Base-by-base conservation (phyloP, 2,888 invertebrate species). In the Cheilosia pagana region DNA sequence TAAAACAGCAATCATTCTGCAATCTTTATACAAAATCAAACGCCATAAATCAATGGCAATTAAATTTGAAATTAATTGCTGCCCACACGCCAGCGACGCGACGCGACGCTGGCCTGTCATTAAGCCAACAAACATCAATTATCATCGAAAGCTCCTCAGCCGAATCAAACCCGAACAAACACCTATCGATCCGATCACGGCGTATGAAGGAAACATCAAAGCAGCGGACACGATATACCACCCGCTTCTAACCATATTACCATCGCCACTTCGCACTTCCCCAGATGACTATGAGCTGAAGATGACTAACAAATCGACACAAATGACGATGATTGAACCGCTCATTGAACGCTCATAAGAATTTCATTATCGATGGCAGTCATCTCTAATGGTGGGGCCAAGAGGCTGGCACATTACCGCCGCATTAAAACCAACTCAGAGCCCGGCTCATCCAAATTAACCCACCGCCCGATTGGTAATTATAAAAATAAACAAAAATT, bases 401-500 rank as follows among this genome's bases (percentile, higher is more conserved):
- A 39, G 45, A 35, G 65, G 52, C 43, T 52, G 62, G 3, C 76
- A 83, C 83, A 83, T 83, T 83, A 83, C 74, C 78, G 79, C n/a
- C 83, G 70, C 78, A 83, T 83, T 83, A 79, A 83, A 83, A 83
- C 70, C 83, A 39, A 83, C 74, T 83, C 78, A 81, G 59, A 83
- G 63, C 79, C 79, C 78, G 81, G 59, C 71, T 71, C 62, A 43
- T 65, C 75, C 81, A 75, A 81, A 81, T 76, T 71, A 76, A 81
- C 75, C 76, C 67, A 72, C 76, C 71, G 70, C 68, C 57, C 68
- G 68, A 75, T 71, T 55, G 81, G 71, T 85, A 85, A 85, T 85
- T 85, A 85, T 81, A 81, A 85, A 81, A 81, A 85, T 85, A 85
- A 85, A 85, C 79, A 85, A 43, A 71, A 81, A 67, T 67, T 57